Evolutionary conservation across 2,797 vertebrate genomes (phyloP).

Genomic region (Poecile montanus): DNA sequence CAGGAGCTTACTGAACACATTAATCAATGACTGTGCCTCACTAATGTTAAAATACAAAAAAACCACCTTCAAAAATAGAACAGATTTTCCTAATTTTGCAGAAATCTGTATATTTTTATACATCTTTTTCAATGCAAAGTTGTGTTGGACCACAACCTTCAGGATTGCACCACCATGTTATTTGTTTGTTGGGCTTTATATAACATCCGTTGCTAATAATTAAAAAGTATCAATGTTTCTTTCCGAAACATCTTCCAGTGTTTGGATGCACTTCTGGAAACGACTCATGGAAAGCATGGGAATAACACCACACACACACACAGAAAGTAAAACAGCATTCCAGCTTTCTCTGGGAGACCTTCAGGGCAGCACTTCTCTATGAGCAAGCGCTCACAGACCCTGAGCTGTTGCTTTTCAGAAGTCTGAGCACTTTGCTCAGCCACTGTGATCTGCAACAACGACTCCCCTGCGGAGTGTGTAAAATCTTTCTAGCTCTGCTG

Average conservation of each 20-base stretch:
- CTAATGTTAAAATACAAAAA: not conserved
- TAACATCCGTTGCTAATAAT: not conserved
- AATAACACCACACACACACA: not conserved
- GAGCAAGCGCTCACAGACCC: not conserved
- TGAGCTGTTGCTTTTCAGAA: not conserved
- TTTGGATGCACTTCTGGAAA: not conserved
- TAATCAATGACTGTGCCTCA: not conserved
- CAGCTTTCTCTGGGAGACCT: not conserved
- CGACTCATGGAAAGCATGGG: not conserved
- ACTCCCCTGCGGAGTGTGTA: constrained; percentile 19
- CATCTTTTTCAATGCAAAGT: not conserved
- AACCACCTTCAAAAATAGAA: not conserved
- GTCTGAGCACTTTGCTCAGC: not conserved
- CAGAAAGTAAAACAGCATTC: not conserved
- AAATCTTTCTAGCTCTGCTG: not conserved
- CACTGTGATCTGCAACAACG: not conserved
- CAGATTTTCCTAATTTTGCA: not conserved
- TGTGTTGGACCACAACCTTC: not conserved
- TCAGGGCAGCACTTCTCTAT: not conserved
- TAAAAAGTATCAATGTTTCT: not conserved
- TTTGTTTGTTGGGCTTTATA: not conserved
- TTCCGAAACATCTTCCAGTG: not conserved
- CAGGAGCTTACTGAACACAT: not conserved
- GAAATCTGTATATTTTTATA: not conserved
- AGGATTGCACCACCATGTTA: not conserved